Percentiles rank a stretch among this genome's conserved stretches.
These are phyloP conservation scores for Prunella strophiata DNA, from an alignment of 2,797 vertebrate genomes.

Conservation along the genomic window DNA sequence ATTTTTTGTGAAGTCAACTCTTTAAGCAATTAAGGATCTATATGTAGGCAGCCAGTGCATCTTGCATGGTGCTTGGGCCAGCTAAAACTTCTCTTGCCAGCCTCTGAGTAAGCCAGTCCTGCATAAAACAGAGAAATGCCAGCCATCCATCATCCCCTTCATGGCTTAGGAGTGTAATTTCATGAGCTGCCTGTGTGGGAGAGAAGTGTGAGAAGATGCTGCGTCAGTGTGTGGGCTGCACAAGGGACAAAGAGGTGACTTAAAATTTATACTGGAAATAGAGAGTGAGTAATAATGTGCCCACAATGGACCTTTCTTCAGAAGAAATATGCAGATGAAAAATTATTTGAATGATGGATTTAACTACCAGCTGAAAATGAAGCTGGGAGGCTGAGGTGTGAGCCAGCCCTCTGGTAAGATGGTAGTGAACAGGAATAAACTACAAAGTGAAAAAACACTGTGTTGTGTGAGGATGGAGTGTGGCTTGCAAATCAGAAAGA, in stretches of 20 bases:
- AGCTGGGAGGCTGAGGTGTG: neutral
- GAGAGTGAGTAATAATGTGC: slow-evolving; percentile 52
- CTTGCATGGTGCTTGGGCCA: neutral
- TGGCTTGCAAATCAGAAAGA: neutral
- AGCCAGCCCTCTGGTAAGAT: neutral
- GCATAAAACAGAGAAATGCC: slow-evolving; percentile 36
- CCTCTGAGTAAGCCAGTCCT: slow-evolving; percentile 36
- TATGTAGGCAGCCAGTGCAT: neutral
- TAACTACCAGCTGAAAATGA: neutral
- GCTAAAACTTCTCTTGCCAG: slow-evolving; percentile 15
- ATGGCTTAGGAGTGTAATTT: slow-evolving; percentile 42
- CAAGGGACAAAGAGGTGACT: slow-evolving; percentile 56
- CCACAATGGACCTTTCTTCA: slow-evolving; percentile 24
- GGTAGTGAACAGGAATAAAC: neutral
- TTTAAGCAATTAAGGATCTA: neutral
- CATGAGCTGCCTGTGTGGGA: slow-evolving; percentile 61
- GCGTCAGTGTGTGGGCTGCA: slow-evolving; percentile 63
- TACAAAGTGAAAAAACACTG: neutral
- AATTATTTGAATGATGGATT: neutral
- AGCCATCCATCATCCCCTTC: slow-evolving; percentile 44
- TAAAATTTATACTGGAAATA: slow-evolving; percentile 57
- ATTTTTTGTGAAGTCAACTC: neutral
- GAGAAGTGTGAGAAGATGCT: slow-evolving; percentile 62
- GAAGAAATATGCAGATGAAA: slow-evolving; percentile 17
- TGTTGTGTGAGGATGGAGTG: neutral